Evolutionary conservation across 2,113 vertebrate species (phyloP).

Genomic region (Macrotis lagotis): DNA sequence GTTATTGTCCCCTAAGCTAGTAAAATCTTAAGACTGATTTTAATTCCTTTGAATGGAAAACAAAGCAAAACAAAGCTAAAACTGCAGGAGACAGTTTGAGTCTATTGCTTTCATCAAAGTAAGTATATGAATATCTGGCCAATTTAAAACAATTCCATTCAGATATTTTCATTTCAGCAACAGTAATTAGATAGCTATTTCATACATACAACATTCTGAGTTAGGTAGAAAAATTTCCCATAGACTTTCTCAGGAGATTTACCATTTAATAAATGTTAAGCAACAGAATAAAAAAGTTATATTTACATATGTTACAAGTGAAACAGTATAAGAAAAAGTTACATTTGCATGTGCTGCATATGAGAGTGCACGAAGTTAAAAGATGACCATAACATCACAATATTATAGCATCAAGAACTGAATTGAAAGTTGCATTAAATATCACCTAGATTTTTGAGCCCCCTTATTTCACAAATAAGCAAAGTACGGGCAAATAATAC

Average conservation of each 20-base stretch:
- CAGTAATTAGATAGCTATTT: background rate
- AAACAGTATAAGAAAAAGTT: background rate
- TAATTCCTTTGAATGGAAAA: background rate
- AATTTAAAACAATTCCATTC: background rate
- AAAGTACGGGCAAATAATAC: background rate
- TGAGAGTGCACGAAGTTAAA: background rate
- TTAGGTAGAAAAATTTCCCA: background rate
- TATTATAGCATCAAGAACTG: background rate
- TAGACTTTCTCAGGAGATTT: background rate
- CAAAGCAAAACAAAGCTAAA: background rate
- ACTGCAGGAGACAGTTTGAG: background rate
- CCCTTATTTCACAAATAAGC: background rate
- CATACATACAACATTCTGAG: background rate
- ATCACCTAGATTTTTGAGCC: background rate
- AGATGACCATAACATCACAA: background rate
- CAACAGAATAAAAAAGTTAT: background rate
- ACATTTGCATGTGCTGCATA: background rate
- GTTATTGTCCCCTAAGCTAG: background rate
- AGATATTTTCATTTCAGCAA: background rate
- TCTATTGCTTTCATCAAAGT: background rate
- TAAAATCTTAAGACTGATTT: background rate
- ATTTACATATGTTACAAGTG: background rate
- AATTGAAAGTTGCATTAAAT: background rate
- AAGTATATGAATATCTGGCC: background rate
- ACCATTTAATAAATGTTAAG: background rate